phyloP scores from a whole-genome alignment of 1,140 invertebrate species.

The Chelonus insularis region DNA sequence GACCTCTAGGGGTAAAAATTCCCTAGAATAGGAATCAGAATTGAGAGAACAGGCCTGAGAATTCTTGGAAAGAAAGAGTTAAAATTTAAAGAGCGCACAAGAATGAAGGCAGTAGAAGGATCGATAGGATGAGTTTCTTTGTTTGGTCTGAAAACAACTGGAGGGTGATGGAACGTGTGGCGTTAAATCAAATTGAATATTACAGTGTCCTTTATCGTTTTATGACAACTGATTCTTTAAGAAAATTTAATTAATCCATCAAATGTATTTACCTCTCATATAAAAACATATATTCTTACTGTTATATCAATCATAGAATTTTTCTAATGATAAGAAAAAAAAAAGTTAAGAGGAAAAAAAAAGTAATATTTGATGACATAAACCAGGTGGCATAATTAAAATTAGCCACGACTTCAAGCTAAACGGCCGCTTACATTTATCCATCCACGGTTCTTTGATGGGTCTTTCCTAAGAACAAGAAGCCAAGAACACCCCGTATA shows the following conservation, averaged over 20 bases:
- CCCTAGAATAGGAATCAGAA: not conserved
- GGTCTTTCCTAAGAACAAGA: constrained; percentile 46
- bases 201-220: constrained; percentile 32
- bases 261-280: not conserved
- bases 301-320: too few species aligned
- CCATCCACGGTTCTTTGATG: constrained; percentile 56
- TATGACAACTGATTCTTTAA: not conserved
- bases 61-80: constrained; percentile 26
- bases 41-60: constrained; percentile 19
- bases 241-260: not conserved
- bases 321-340: not conserved
- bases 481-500: constrained; percentile 32
- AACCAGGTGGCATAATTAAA: constrained; percentile 56
- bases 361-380: constrained; percentile 36
- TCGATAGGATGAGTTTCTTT: constrained; percentile 45
- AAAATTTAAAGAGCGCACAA: constrained; percentile 34
- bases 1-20: not conserved
- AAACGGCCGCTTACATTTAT: constrained; percentile 59
- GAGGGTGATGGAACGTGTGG: constrained; percentile 43
- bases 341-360: not conserved
- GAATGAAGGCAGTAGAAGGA: constrained; percentile 34
- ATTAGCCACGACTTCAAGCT: constrained; percentile 56
- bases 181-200: constrained; percentile 48
- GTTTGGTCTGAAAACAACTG: constrained; percentile 54
- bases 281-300: too few species aligned